Evolutionary conservation across 2,797 vertebrate genomes (phyloP).

Genomic region (Euphonia xanthogaster): DNA sequence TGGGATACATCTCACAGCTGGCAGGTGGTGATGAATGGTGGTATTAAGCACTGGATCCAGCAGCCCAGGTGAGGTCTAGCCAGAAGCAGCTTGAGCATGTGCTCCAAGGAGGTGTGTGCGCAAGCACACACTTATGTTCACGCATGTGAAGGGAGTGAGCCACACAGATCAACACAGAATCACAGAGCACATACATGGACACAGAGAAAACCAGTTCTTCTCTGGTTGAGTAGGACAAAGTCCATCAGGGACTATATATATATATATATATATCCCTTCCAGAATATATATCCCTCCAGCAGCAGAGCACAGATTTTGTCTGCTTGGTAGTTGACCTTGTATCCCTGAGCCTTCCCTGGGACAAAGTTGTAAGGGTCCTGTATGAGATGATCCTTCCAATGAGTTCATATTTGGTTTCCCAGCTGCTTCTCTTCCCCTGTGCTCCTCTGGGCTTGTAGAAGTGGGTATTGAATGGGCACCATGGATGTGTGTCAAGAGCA

Average conservation of each 20-base stretch:
- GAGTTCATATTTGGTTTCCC: background rate
- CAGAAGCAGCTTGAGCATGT: background rate
- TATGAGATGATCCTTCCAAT: background rate
- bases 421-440: background rate
- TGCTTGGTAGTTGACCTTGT: background rate
- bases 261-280: background rate
- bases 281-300: background rate
- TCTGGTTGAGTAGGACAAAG: background rate
- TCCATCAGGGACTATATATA: background rate
- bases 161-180: background rate
- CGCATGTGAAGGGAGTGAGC: fast-evolving
- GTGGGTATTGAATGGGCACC: background rate
- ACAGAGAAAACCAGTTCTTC: background rate
- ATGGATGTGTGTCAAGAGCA: fast-evolving
- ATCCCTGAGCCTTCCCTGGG: background rate
- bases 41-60: background rate
- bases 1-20: fast-evolving
- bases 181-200: fast-evolving
- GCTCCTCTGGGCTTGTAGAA: background rate
- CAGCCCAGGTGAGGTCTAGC: background rate
- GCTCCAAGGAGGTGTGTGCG: background rate
- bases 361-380: background rate
- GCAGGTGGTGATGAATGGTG: background rate
- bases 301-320: background rate
- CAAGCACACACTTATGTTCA: fast-evolving